Conservation (phyloP, 2,797 vertebrate species). For the Chelmon rostratus region DNA sequence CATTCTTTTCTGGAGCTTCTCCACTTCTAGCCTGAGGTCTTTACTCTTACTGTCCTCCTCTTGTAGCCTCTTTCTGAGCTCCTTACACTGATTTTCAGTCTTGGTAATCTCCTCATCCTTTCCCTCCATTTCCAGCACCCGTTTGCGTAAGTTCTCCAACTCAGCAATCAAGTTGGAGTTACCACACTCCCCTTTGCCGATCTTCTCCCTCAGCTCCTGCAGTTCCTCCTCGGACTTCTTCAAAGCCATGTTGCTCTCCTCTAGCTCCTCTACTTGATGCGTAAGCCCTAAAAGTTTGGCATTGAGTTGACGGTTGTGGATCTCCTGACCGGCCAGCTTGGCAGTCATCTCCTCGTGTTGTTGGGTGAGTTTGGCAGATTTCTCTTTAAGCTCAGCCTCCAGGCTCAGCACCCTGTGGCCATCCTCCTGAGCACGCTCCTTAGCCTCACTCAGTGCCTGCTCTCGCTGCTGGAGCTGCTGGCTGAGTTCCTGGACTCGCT, state of each 20-base stretch:
- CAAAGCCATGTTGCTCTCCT: conserved; percentile 91
- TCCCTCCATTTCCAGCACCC: conserved; percentile 96
- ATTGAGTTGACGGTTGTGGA: conserved; percentile 90
- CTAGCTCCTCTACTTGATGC: conserved; percentile 92
- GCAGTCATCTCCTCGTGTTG: conserved; percentile 95
- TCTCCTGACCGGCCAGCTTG: conserved; percentile 91
- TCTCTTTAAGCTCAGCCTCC: conserved; percentile 92
- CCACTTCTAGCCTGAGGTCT: conserved; percentile 92
- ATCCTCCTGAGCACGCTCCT: conserved; percentile 89
- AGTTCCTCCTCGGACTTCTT: conserved; percentile 95
- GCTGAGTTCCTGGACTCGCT: conserved; percentile 92
- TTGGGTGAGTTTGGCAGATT: conserved; percentile 89
- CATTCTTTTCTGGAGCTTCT: conserved; percentile 96
- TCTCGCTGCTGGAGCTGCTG: conserved; percentile 93
- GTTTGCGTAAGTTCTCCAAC: conserved; percentile 94
- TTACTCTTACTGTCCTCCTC: conserved; percentile 92
- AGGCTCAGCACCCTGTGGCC: conserved; percentile 90
- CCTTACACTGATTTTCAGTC: conserved; percentile 93
- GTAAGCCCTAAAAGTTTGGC: conserved; percentile 89
- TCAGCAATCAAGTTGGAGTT: conserved; percentile 94
- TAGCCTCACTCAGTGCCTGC: conserved; percentile 88
- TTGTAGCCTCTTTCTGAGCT: conserved; percentile 92
- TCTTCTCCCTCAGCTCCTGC: conserved; percentile 92
- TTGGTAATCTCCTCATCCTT: conserved; percentile 98
- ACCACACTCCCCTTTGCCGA: conserved; percentile 93